Evolutionary conservation across 2,888 invertebrate species (phyloP), one percentile per base, ranked within the genome.

Genomic region (Athetis lepigone): DNA sequence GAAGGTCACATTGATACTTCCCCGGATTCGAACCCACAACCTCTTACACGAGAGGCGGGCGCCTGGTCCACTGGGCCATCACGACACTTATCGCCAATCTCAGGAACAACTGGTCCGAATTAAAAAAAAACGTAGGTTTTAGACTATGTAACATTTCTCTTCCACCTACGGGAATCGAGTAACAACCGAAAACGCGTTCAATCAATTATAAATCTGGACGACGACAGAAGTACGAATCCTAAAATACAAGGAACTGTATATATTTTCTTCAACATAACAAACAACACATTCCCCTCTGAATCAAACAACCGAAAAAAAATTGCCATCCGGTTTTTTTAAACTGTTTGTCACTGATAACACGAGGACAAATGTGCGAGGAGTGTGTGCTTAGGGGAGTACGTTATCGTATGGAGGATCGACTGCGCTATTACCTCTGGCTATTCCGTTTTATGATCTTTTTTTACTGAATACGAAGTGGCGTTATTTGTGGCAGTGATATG

Each of bases 301-400:
- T 55, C 56, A 37, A 43, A 43, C 27, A 54, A 57, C 58, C 49
- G 19, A 64, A 70, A 69, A 70, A 77, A 77, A 78, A 77, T 66
- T 72, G 70, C 67, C 65, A 55, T 47, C 57, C 55, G 71, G 69
- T 57, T 78, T 81, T 80, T 81, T 79, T 76, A 82, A 85, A 87
- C 85, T 90, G 90, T 89, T 87, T 88, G 86, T 82, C 67, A 66
- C 71, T 86, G 92, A 92, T 92, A 92, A 88, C 80, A 74, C 54
- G 64, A 70, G 80, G 85, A 89, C 88, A 89, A 90, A 89, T 88
- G 86, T 77, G 79, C 73, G 75, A 67, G 71, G 75, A 81, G 81
- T 81, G 79, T 80, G 75, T 76, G 75, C 82, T 82, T 80, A 81
- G 84, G 85, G 87, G 87, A 85, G 75, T 77, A 62, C 64, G 82